These are phyloP conservation scores for Scaptomyza graminum DNA, from an alignment of 1,140 invertebrate species.

Conservation along the genomic window DNA sequence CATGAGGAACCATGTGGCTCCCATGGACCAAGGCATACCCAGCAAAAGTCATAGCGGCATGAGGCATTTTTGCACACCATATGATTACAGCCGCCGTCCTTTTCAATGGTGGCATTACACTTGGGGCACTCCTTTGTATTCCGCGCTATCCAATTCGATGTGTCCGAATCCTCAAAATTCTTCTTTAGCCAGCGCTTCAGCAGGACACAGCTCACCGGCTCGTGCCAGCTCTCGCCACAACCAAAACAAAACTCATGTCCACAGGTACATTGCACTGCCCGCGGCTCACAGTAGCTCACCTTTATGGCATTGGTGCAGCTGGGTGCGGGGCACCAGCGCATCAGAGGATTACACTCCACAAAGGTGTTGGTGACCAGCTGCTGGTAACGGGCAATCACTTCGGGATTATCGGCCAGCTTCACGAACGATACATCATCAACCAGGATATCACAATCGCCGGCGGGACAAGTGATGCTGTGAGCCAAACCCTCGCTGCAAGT, in stretches of 20 bases:
- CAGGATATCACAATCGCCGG: conserved; percentile 94
- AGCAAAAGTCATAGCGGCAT: conserved; percentile 99
- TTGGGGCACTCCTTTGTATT: conserved; percentile 99
- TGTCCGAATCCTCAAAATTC: conserved; percentile 99
- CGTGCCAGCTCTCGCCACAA: conserved; percentile 99
- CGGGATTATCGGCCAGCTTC: conserved; percentile 94
- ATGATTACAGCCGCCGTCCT: conserved; percentile 99
- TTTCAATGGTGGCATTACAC: conserved; percentile 99
- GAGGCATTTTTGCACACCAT: conserved; percentile 99
- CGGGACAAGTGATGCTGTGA: conserved; percentile 97
- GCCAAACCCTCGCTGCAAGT: conserved; percentile 98
- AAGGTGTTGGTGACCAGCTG: conserved; percentile 99
- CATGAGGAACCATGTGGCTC: conserved; percentile 99
- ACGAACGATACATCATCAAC: conserved; percentile 98
- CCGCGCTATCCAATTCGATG: conserved; percentile 99
- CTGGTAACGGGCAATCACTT: conserved; percentile 98
- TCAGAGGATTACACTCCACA: conserved; percentile 97
- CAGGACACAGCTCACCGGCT: conserved; percentile 97
- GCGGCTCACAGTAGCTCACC: conserved; percentile 94
- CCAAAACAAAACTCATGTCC: conserved; percentile 97
- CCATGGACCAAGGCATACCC: conserved; percentile 99
- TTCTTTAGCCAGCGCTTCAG: conserved; percentile 99
- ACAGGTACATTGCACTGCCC: conserved; percentile 96
- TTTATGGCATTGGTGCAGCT: conserved; percentile 98
- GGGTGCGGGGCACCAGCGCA: conserved; percentile 98